Base-by-base conservation (phyloP, 2,888 invertebrate genomes). In the Phymatocera aterrima region DNA sequence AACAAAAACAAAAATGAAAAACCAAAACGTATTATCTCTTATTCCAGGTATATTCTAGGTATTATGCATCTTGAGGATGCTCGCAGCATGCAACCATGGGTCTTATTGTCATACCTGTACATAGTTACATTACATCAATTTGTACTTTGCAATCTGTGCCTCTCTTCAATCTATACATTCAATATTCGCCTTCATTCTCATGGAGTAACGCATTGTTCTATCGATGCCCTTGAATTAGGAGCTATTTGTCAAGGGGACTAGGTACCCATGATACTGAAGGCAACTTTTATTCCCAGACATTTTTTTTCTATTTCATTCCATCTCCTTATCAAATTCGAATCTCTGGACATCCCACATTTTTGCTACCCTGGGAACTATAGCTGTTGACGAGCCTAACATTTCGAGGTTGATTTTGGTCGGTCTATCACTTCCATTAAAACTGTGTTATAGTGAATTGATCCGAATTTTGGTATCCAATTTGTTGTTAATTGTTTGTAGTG, bases 1-100 rank as follows among this genome's bases (percentile, higher is more conserved):
- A n/a, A n/a, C n/a, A n/a, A n/a, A n/a, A n/a, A n/a, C n/a, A n/a
- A n/a, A 74, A 75, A 79, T 82, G 40, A 65, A 43, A 6, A 43
- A 43, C 6, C 43, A 10, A n/a, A 72, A 18, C 48, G 34, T 54
- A 60, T 57, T 57, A 57, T 40, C 40, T 40, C 43, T n/a, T 75
- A 40, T 84, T 85, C 82, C 84, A 84, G 83, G 83, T 78, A 51
- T 82, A 80, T 81, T 72, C 78, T 83, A 80, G 81, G 78, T 83
- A 82, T 85, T 57, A 34, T 84, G 82, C 84, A 84, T 84, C 80
- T 84, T 84, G 81, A 77, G 77, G 82, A 81, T 82, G 72, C 83
- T 70, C 79, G 78, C 81, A 40, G 85, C 85, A 85, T 85, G 85
- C 40, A 77, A 65, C 68, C 64, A 65, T 54, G 68, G 64, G 51